Conservation (phyloP, 2,888 invertebrate species). For the Drepanosiphum platanoidis region DNA sequence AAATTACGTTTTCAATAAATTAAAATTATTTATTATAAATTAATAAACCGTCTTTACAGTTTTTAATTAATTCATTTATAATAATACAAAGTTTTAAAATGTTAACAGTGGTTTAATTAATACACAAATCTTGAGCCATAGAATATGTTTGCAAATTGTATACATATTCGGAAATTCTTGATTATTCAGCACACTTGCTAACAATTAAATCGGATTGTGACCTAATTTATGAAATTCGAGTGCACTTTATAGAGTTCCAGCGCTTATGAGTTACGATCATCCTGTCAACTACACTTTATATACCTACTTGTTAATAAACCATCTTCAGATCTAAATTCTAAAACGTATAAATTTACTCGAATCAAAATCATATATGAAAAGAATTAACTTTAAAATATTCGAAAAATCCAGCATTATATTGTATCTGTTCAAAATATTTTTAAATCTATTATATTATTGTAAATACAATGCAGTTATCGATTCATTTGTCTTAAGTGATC, state of each 20-base stretch:
- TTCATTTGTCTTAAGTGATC: too few relatives aligned
- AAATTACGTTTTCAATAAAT: too few relatives aligned
- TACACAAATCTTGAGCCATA: background rate
- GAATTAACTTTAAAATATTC: background rate
- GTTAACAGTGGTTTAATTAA: background rate
- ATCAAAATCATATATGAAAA: background rate
- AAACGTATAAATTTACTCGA: background rate
- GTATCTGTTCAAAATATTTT: too few relatives aligned
- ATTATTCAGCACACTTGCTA: slow-evolving; percentile 15
- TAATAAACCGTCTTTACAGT: background rate
- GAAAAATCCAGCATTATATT: too few relatives aligned
- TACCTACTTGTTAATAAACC: background rate
- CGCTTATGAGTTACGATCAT: slow-evolving; percentile 24
- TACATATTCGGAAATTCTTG: background rate
- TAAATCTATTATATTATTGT: too few relatives aligned
- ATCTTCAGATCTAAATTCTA: background rate
- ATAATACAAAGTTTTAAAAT: background rate
- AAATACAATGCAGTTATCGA: too few relatives aligned
- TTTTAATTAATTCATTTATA: background rate
- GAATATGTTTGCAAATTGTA: background rate
- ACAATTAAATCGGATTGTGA: slow-evolving; percentile 39
- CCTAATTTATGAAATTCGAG: slow-evolving; percentile 23
- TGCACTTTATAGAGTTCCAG: slow-evolving; percentile 11
- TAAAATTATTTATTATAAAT: background rate
- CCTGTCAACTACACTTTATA: background rate